Evolutionary conservation across 2,888 invertebrate species (phyloP).

Genomic region (Disparrhopalites patrizii): DNA sequence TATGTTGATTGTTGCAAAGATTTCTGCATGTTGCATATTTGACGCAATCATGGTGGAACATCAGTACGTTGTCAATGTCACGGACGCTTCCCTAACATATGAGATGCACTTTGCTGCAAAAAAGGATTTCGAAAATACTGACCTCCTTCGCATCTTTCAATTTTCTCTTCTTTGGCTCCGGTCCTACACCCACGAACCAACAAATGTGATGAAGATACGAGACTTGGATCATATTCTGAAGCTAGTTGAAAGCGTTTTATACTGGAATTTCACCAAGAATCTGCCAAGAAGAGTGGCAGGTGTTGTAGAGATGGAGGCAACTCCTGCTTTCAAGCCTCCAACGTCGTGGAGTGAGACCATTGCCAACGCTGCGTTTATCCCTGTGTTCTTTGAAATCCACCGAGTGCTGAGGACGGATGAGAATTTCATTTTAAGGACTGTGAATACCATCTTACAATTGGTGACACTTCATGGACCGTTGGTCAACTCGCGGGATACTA

Average conservation of each 20-base stretch:
- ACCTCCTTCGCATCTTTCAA: constrained; percentile 74
- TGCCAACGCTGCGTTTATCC: constrained; percentile 40
- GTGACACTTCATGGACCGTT: constrained; percentile 65
- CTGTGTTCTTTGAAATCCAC: constrained; percentile 56
- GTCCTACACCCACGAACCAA: constrained; percentile 33
- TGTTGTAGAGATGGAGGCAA: constrained; percentile 44
- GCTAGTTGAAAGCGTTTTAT: constrained; percentile 42
- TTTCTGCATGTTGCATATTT: constrained; percentile 78
- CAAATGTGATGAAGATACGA: constrained; percentile 22
- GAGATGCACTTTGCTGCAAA: constrained; percentile 80
- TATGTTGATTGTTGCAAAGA: constrained; percentile 60
- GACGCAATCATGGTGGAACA: constrained; percentile 82
- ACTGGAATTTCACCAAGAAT: constrained; percentile 46
- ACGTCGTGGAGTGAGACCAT: constrained; percentile 40
- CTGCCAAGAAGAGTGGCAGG: constrained; percentile 44
- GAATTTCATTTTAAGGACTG: constrained; percentile 69
- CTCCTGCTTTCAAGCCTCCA: constrained; percentile 46
- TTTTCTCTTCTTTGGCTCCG: constrained; percentile 56
- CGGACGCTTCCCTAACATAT: constrained; percentile 83
- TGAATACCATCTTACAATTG: constrained; percentile 78
- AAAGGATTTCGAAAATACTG: constrained; percentile 74
- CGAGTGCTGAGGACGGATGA: constrained; percentile 73
- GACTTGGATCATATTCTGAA: constrained; percentile 44
- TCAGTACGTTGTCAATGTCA: constrained; percentile 75
- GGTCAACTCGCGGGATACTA: constrained; percentile 55